Evolutionary conservation across 2,113 vertebrate species (phyloP), one percentile per base, ranked within the genome.

Genomic region (Anhinga rufa): DNA sequence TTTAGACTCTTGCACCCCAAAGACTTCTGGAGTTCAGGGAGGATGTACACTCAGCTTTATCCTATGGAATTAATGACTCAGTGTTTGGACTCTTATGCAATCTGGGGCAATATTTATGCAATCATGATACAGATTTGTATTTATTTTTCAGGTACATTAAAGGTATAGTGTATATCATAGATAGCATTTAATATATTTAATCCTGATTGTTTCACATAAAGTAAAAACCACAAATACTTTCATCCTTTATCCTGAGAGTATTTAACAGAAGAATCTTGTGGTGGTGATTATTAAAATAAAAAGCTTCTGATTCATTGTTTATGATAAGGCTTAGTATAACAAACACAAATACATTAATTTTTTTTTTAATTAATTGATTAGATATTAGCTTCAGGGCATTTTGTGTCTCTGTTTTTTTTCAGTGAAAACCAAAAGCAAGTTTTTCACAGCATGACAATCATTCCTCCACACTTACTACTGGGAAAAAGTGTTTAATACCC

Each of bases 91-190:
- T 28, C 2, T n/a, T 14, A 24, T 3, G 7, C 12, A 44, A 15
- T 49, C 5, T 0, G 1, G 17, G 14, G 4, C 14, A 78, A 10
- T 32, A 36, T 7, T 2, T 36, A 17, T 42, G 44, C 7, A 61
- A 79, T 40, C 36, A 36, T 16, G 14, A 36, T 36, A 44, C 2
- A 29, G 10, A 70, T 86, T 77, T 64, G 10, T 26, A 29, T 80
- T 74, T 72, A 14, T 52, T 77, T 93, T 92, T 84, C 9, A 24
- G 22, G 18, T 54, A 52, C 1, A 26, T 29, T 46, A 64, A 64
- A 60, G 4, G 15, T 86, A 10, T 58, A 38, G 1, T n/a, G 34
- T 51, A 34, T 38, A 24, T 44, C 9, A 52, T 25, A 36, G 4
- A 52, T 25, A 36, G 4, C 60, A 82, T 32, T 57, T 62, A 26